Conservation (phyloP, 64 coral and sea anemone genomes). For the Montipora cactus region DNA sequence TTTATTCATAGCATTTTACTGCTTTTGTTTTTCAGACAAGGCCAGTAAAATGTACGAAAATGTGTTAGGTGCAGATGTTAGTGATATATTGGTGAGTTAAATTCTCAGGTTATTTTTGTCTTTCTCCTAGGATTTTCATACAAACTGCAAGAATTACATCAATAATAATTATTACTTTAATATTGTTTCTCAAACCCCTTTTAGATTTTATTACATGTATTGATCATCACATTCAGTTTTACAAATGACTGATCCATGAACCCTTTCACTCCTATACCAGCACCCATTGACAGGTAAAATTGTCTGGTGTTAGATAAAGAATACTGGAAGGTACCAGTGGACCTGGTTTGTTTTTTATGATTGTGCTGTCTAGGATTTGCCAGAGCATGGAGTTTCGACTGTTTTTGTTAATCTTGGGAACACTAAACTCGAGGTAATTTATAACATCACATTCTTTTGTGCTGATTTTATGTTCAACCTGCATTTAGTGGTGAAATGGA, state of each 20-base stretch:
- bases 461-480: not conserved
- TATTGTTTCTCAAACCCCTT: no score
- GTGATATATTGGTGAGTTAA: constrained; percentile 74
- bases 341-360: not conserved
- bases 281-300: no score
- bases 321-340: no score
- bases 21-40: constrained; percentile 64
- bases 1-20: not conserved
- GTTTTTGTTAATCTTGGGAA: constrained; percentile 98
- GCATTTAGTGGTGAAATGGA: no score
- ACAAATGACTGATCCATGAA: no score
- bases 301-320: no score
- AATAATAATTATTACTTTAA: no score
- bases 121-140: not conserved
- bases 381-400: constrained; percentile 97
- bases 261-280: no score
- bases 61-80: constrained; percentile 96
- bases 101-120: not conserved
- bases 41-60: constrained; percentile 91
- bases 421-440: constrained; percentile 94
- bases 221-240: no score
- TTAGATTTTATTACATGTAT: no score
- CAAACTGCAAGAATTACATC: no score
- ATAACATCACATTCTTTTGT: not conserved
- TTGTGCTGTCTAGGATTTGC: constrained; percentile 67